Evolutionary conservation across 2,888 invertebrate genomes (phyloP).

Genomic region (Dastarcus helophoroides): DNA sequence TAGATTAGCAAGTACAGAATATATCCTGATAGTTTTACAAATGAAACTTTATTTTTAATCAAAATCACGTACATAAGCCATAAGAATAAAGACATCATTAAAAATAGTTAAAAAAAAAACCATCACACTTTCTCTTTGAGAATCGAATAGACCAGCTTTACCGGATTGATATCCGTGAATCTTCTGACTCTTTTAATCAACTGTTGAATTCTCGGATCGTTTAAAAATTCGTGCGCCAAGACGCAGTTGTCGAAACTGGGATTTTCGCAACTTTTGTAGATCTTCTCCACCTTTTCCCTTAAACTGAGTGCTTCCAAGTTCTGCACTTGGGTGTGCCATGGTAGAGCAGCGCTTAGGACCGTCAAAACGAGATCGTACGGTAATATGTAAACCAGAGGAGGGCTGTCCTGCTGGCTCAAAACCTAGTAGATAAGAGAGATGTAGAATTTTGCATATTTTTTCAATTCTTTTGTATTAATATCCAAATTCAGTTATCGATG

Average conservation of each 20-base stretch:
- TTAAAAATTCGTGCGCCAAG: conserved; percentile 27
- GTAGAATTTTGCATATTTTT: no score
- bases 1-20: no score
- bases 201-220: conserved; percentile 20
- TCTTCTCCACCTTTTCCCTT: conserved; percentile 23
- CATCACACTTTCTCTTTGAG: background rate
- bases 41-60: no score
- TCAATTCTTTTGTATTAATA: no score
- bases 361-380: conserved; percentile 23
- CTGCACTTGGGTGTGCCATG: conserved; percentile 27
- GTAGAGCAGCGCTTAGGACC: conserved; percentile 24
- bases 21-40: no score
- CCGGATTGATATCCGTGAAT: conserved; percentile 23
- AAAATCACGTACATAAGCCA: no score
- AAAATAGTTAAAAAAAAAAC: no score
- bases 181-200: conserved; percentile 21
- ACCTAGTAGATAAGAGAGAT: no score
- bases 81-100: no score
- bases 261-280: conserved; percentile 17
- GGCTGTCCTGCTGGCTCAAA: no score
- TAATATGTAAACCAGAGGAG: conserved; percentile 7
- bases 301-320: conserved; percentile 24
- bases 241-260: conserved; percentile 23
- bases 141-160: conserved; percentile 1
- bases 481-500: no score